Evolutionary conservation across 2,888 invertebrate species (phyloP), one percentile per base, ranked within the genome.

Genomic region (Mesodorylaimus sp.): DNA sequence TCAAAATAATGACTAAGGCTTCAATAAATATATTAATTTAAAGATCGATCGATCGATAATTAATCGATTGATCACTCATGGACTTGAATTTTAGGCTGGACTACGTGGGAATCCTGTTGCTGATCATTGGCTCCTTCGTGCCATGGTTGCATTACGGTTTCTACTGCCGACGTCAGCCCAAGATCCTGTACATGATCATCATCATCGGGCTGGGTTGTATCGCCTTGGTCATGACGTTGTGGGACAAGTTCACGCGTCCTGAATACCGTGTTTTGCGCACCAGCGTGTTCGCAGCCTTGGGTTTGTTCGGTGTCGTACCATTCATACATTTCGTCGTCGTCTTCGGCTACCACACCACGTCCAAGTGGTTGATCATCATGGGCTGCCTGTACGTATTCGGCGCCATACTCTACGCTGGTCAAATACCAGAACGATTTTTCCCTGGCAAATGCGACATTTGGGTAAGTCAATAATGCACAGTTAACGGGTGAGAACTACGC

Each of bases 101-200:
- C 72, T 95, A 95, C 70, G 93, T 91, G 72, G 95, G 93, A 52
- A 95, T 95, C 63, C 89, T 93, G 25, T 73, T 93, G 66, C 75
- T 95, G 52, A 95, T 91, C 54, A 89, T 91, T 82, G 91, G 93
- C 41, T 91, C 89, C 42, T 91, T 91, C 74, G 88, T 95, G 58
- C 93, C 95, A 38, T 95, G 93, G 93, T 75, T 95, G 27, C 93
- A 95, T 70, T 95, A 93, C 70, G 89, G 89, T 63, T 95, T 93
- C 74, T 95, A 95, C 72, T 95, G 93, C 70, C 85, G 88, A 67
- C 83, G 85, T 69, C 81, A 81, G 68, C 84, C 86, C 25, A 89
- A 89, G 71, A 77, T 87, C 50, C 81, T 87, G 63, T 83, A 91
- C 71, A 69, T 91, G 62, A 79, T 80, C 59, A 80, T 88, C 58